Conservation (phyloP, 2,888 invertebrate genomes). For the Ametastegia equiseti region DNA sequence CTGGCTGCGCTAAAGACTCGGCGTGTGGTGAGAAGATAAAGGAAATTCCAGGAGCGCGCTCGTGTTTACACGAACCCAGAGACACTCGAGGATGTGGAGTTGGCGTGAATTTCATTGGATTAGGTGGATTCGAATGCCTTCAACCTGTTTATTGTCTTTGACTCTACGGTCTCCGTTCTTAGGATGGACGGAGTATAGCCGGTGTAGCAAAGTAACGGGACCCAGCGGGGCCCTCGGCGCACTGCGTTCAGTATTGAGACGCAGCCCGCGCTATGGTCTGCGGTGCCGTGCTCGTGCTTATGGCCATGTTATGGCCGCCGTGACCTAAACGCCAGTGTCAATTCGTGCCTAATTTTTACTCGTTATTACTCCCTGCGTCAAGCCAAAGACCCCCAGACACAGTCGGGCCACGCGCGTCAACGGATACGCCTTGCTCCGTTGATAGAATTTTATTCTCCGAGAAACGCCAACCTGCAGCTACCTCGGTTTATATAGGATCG, state of each 20-base stretch:
- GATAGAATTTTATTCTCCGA: too few species aligned
- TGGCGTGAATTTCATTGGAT: not conserved
- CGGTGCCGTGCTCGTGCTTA: conserved; percentile 41
- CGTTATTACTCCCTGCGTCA: conserved; percentile 48
- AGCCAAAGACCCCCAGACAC: not conserved
- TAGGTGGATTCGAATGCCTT: not conserved
- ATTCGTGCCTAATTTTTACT: conserved; percentile 64
- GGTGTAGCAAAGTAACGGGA: conserved; percentile 37
- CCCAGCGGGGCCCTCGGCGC: conserved; percentile 47
- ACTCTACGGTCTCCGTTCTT: conserved; percentile 5
- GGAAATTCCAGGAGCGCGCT: not conserved
- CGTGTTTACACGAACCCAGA: not conserved
- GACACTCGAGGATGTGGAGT: not conserved
- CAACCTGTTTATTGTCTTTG: not conserved
- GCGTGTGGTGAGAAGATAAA: not conserved
- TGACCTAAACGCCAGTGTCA: conserved; percentile 64
- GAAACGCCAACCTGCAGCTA: too few species aligned
- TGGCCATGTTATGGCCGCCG: conserved; percentile 68
- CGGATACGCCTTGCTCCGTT: not conserved
- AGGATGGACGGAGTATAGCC: conserved; percentile 44
- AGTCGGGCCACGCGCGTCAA: not conserved
- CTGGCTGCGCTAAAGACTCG: not conserved
- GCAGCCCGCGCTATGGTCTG: conserved; percentile 55
- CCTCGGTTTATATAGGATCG: not conserved
- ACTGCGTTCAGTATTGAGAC: conserved; percentile 51